These are phyloP conservation scores for Aphelenchoides besseyi DNA, from an alignment of 1,140 invertebrate species.

Conservation along the genomic window DNA sequence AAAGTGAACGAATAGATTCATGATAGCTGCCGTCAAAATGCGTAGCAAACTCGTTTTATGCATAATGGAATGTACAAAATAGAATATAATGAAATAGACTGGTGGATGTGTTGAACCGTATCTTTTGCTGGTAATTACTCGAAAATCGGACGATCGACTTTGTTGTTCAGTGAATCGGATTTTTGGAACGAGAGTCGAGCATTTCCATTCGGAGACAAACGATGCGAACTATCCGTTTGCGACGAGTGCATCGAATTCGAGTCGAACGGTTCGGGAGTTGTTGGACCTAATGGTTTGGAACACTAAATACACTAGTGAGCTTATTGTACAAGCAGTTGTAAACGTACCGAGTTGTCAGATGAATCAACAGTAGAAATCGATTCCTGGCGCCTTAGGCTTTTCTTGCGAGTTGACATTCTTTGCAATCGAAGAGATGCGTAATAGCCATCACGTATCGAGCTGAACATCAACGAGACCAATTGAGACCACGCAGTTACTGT, in stretches of 20 bases:
- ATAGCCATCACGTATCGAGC: slow-evolving; percentile 55
- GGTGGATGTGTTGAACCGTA: too few relatives aligned
- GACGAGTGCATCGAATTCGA: slow-evolving; percentile 6
- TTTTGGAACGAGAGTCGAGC: slow-evolving; percentile 7
- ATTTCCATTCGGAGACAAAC: not conserved
- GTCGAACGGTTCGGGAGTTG: not conserved
- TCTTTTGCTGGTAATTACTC: not conserved
- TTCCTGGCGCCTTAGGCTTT: slow-evolving; percentile 39
- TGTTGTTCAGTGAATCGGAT: slow-evolving; percentile 13
- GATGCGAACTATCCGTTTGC: not conserved
- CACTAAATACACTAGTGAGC: not conserved
- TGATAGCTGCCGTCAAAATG: too few relatives aligned
- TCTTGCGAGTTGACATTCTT: slow-evolving; percentile 47
- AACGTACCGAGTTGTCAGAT: slow-evolving; percentile 21
- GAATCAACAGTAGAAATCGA: slow-evolving; percentile 18
- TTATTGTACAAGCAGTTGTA: not conserved
- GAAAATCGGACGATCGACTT: slow-evolving; percentile 8
- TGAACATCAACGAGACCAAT: slow-evolving; percentile 57
- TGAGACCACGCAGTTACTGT: slow-evolving; percentile 58
- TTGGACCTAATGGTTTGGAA: not conserved
- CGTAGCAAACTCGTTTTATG: too few relatives aligned
- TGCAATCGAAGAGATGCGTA: slow-evolving; percentile 50
- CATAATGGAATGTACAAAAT: slow-evolving; percentile 1
- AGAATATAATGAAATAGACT: not conserved
- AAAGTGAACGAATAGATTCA: too few relatives aligned